phyloP scores from a whole-genome alignment of 2,113 vertebrate species.

The Struthio camelus region DNA sequence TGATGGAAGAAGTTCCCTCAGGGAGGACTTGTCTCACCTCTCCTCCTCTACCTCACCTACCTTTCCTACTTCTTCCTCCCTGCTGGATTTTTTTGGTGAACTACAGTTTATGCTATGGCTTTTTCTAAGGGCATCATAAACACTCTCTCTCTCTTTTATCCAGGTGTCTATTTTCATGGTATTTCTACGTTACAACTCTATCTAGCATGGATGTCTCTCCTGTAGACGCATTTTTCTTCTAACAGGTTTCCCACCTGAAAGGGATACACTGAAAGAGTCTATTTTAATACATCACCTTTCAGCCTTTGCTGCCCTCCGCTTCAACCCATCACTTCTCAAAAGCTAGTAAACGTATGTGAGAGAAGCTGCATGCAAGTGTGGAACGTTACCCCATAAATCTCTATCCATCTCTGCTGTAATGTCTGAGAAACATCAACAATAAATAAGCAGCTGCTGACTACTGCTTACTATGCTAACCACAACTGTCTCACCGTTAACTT shows the following conservation, averaged over 20 bases:
- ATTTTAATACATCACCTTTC: not conserved
- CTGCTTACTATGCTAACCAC: not conserved
- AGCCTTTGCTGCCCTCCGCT: not conserved
- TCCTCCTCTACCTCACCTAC: not conserved
- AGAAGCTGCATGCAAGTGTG: accelerated
- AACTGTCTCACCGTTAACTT: accelerated
- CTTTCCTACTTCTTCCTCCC: too few relatives aligned
- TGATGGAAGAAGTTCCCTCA: not conserved
- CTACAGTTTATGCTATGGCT: not conserved
- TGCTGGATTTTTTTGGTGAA: accelerated
- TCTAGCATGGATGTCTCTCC: not conserved
- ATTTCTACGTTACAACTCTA: not conserved
- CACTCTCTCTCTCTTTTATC: not conserved
- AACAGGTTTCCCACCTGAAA: not conserved
- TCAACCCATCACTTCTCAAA: not conserved
- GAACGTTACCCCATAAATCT: not conserved
- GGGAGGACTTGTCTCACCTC: accelerated
- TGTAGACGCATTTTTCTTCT: not conserved
- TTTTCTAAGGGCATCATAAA: not conserved
- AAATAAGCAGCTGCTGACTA: not conserved
- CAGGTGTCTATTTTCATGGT: not conserved
- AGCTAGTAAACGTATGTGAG: not conserved
- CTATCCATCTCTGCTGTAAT: not conserved
- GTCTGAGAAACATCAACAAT: not conserved
- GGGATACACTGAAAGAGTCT: not conserved